A percentile compares a stretch with the other conserved stretches of the same genome.
phyloP scores from a whole-genome alignment of 2,113 vertebrate species.

The Microtus ochrogaster region DNA sequence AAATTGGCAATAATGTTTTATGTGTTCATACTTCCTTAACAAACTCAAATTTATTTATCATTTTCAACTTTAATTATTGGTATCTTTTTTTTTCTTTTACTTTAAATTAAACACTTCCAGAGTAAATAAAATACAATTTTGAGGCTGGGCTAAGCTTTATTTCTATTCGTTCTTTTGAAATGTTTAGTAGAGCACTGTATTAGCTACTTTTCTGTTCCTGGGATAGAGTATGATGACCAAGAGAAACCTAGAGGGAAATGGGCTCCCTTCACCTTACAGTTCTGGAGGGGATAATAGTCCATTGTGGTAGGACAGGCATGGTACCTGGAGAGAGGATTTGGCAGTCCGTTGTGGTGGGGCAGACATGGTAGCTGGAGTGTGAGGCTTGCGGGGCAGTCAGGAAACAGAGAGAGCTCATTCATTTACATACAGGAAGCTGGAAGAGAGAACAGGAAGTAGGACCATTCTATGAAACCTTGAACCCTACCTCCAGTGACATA shows the following conservation, averaged over 20 bases:
- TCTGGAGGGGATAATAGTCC: not conserved
- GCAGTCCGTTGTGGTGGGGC: not conserved
- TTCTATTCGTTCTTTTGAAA: not conserved
- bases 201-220: not conserved
- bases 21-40: constrained; percentile 38
- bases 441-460: not conserved
- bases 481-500: not conserved
- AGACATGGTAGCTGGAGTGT: not conserved
- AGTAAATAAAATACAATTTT: not conserved
- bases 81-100: not conserved
- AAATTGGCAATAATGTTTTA: constrained; percentile 30
- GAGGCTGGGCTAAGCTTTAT: not conserved
- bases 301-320: not conserved
- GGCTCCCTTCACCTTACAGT: not conserved
- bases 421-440: not conserved
- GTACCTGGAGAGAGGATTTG: too few relatives aligned
- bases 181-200: not conserved
- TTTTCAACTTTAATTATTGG: constrained; percentile 44
- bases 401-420: not conserved
- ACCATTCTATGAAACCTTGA: not conserved
- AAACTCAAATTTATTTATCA: constrained; percentile 55
- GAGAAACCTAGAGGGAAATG: not conserved
- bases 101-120: constrained; percentile 33
- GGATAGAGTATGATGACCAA: not conserved
- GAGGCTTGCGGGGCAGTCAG: not conserved